Percentiles rank a stretch among this genome's conserved stretches.
phyloP scores from a whole-genome alignment of 2,113 vertebrate genomes.

The Centropristis striata region DNA sequence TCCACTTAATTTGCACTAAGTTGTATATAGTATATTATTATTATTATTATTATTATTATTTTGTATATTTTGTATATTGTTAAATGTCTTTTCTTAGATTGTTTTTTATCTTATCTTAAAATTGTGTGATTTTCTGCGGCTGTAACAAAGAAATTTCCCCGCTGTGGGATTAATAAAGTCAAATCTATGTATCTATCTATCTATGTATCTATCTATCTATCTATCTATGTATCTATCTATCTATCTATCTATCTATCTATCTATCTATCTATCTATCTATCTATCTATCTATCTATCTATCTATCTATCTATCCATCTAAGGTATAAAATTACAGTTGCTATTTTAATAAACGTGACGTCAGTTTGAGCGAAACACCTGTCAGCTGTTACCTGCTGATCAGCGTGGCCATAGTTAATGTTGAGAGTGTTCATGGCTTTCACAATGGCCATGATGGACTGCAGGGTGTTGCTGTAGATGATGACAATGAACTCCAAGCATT shows the following conservation, averaged over 20 bases:
- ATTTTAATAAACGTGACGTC: background rate
- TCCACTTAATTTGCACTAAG: too few relatives aligned
- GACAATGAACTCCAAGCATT: constrained; percentile 94
- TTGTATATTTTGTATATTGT: too few relatives aligned
- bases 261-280: background rate
- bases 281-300: background rate
- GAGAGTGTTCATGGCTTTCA: constrained; percentile 94
- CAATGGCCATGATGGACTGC: constrained; percentile 96
- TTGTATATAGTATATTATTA: too few relatives aligned
- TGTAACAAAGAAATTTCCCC: too few relatives aligned
- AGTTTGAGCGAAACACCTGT: background rate
- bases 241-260: background rate
- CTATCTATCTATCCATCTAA: background rate
- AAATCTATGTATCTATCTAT: background rate
- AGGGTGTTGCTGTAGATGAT: constrained; percentile 99
- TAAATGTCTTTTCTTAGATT: too few relatives aligned
- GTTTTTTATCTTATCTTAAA: too few relatives aligned
- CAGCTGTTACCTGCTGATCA: constrained; percentile 87
- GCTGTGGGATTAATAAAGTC: too few relatives aligned
- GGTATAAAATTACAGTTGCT: too few relatives aligned
- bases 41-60: too few relatives aligned
- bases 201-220: background rate
- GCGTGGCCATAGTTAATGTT: constrained; percentile 92
- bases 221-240: background rate
- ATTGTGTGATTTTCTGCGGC: too few relatives aligned